phyloP scores from a whole-genome alignment of 2,888 invertebrate genomes.

The Drosophila anomelani region DNA sequence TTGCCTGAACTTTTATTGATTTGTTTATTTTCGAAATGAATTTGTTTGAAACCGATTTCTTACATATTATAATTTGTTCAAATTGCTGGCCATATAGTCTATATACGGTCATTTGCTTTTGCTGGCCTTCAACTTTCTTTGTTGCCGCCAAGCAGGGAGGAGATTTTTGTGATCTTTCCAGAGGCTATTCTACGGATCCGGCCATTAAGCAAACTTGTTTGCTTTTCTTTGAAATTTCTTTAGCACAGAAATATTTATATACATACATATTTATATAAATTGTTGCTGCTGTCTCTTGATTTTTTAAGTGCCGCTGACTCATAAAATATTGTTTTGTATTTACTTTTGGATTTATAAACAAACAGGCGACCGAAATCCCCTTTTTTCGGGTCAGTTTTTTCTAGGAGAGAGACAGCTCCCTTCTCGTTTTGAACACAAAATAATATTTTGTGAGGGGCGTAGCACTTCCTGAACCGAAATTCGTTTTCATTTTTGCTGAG shows the following conservation, averaged over 20 bases:
- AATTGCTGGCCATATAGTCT: conserved; percentile 57
- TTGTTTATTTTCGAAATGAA: conserved; percentile 37
- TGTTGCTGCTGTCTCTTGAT: conserved; percentile 16
- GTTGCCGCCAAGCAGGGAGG: conserved; percentile 45
- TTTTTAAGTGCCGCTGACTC: conserved; percentile 39
- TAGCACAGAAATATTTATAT: conserved; percentile 42
- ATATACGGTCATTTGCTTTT: conserved; percentile 75
- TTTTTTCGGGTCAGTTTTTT: conserved; percentile 8
- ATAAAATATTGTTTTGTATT: conserved; percentile 14
- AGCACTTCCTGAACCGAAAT: conserved; percentile 31
- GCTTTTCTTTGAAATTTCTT: conserved; percentile 70
- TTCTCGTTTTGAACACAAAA: neutral
- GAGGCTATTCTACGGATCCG: conserved; percentile 60
- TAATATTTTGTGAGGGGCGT: conserved; percentile 27
- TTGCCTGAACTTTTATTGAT: conserved; percentile 38
- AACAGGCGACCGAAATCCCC: conserved; percentile 1
- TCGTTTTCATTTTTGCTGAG: conserved; percentile 10
- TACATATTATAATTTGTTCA: conserved; percentile 34
- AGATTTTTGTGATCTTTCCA: conserved; percentile 45
- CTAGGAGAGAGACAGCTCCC: conserved; percentile 4
- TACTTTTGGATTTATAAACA: conserved; percentile 12
- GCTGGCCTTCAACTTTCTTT: conserved; percentile 79
- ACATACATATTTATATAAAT: conserved; percentile 19
- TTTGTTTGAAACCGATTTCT: conserved; percentile 51
- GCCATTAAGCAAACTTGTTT: conserved; percentile 76